phyloP scores from a whole-genome alignment of 2,888 invertebrate species.

The Sarcophaga subvicina region DNA sequence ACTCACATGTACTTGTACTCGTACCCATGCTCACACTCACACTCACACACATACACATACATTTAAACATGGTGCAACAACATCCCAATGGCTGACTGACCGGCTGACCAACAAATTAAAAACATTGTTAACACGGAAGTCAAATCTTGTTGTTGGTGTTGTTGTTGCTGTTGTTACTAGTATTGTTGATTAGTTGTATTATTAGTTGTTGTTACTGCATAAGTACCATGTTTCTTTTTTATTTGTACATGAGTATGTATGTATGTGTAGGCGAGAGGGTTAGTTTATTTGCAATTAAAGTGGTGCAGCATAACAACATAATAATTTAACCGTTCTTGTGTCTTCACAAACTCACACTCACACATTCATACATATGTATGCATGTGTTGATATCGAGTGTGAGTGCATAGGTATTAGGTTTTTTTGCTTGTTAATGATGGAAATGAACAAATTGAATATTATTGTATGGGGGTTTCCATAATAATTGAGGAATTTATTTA shows the following conservation, averaged over 20 bases:
- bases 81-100: neutral
- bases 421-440: too few species aligned
- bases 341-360: too few species aligned
- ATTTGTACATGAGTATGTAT: neutral
- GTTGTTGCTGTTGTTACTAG: neutral
- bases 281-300: neutral
- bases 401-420: too few species aligned
- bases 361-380: too few species aligned
- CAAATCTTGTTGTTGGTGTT: slow-evolving; percentile 4
- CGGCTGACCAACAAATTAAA: neutral
- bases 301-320: too few species aligned
- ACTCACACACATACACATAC: too few species aligned
- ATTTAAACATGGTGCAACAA: neutral
- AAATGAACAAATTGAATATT: too few species aligned
- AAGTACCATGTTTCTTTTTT: neutral
- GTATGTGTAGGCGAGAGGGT: neutral
- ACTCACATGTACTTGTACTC: neutral
- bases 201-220: neutral
- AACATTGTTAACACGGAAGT: slow-evolving; percentile 33
- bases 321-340: too few species aligned
- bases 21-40: neutral
- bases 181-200: neutral
- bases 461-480: too few species aligned
- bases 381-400: too few species aligned
- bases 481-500: too few species aligned